Base-by-base conservation (phyloP, 2,888 invertebrate species). In the Apocheima hispidaria region DNA sequence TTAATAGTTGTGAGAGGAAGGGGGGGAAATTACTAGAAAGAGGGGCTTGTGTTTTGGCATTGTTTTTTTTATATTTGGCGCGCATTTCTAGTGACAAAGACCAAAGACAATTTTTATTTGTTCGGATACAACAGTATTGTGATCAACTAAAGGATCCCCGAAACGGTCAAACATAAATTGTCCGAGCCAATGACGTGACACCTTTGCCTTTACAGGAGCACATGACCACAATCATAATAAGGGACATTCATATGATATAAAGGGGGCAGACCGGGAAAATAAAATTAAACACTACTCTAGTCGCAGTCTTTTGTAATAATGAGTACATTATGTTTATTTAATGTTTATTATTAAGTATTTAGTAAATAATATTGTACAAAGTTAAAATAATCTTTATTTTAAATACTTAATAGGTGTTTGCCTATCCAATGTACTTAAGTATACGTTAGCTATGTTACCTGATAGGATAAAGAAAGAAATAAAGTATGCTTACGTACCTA, bases 101-200 rank as follows among this genome's bases (percentile, higher is more conserved):
- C 23, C 41, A 41, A 41, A 41, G 41, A 41, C 38, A 2, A n/a
- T n/a, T n/a, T 12, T 40, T 41, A 14, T n/a, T 41, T 23, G 23
- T 41, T n/a, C 41, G 41, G 23, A 23, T 41, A 23, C 41, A 41
- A 2, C 3, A 18, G n/a, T n/a, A n/a, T n/a, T n/a, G n/a, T 30
- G 10, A 4, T 14, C 2, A 38, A 2, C 0, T 38, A 38, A 38
- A 38, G 36, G 10, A 6, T 5, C 10, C 18, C 38, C 10, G 38
- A 20, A 10, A 38, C 38, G 9, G 38, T 18, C 38, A 33, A 33
- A 3, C 33, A 7, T 7, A 26, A 26, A 26, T 5, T 26, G 3
- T 7, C 26, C 9, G 33, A 33, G n/a, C n/a, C n/a, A n/a, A n/a
- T n/a, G n/a, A n/a, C n/a, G n/a, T n/a, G n/a, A n/a, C n/a, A n/a